Conservation (phyloP, 2,113 vertebrate species). For the Forbesichthys agassizii region DNA sequence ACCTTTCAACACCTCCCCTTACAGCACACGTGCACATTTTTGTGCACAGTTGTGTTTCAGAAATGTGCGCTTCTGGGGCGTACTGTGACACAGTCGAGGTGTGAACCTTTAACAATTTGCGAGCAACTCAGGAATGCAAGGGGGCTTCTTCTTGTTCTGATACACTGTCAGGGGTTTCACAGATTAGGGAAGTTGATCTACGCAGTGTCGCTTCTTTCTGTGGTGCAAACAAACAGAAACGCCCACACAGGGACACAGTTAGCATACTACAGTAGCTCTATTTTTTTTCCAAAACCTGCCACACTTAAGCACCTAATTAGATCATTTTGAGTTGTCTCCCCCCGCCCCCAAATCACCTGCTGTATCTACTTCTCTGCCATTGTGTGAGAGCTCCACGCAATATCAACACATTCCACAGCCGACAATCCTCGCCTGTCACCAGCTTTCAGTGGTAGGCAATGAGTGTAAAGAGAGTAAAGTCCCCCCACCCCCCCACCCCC, state of each 20-base stretch:
- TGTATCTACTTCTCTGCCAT: conserved; percentile 5
- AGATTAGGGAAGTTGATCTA: background rate
- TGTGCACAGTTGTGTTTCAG: too few species aligned
- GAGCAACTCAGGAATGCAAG: background rate
- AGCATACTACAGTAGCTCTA: background rate
- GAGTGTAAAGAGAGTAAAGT: background rate
- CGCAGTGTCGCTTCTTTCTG: conserved; percentile 27
- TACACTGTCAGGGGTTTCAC: conserved; percentile 8
- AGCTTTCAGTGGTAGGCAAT: conserved; percentile 15
- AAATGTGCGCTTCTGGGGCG: too few species aligned
- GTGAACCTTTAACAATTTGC: background rate
- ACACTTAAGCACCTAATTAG: conserved; percentile 4
- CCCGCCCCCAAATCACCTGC: background rate
- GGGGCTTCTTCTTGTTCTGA: conserved; percentile 1
- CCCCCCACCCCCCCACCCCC: background rate
- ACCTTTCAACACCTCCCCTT: too few species aligned
- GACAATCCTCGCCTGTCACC: conserved; percentile 26
- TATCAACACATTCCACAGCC: conserved; percentile 30
- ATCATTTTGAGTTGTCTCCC: conserved; percentile 15
- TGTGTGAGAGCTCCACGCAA: conserved; percentile 17
- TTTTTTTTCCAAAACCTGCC: conserved; percentile 11
- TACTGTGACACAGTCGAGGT: too few species aligned
- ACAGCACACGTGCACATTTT: too few species aligned
- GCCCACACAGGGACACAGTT: background rate
- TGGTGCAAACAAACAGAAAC: conserved; percentile 28